Evolutionary conservation across 2,888 invertebrate species (phyloP).

Genomic region (Fragum whitleyi): DNA sequence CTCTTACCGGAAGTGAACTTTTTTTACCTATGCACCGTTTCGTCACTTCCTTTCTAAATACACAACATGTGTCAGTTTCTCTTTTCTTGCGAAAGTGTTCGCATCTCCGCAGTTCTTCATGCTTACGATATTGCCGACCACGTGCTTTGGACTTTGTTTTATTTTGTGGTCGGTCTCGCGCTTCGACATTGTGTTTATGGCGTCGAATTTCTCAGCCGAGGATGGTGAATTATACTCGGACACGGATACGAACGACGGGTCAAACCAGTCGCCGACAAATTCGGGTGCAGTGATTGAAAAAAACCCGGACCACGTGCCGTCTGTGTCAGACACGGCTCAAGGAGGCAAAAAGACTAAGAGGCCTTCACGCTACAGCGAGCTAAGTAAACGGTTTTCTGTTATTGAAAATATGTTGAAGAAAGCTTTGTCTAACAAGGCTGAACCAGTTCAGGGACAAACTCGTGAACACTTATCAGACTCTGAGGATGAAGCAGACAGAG

Average conservation of each 20-base stretch:
- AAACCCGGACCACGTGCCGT: not conserved
- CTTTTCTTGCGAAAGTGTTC: slow-evolving; percentile 36
- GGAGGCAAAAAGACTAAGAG: not conserved
- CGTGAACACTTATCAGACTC: not conserved
- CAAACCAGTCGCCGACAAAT: slow-evolving; percentile 18
- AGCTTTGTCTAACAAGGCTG: not conserved
- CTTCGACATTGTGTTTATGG: slow-evolving; percentile 4
- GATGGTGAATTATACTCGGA: slow-evolving; percentile 13
- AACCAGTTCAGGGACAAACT: slow-evolving; percentile 1
- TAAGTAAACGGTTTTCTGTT: slow-evolving; percentile 12
- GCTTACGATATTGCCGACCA: not conserved
- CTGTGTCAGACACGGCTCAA: not conserved
- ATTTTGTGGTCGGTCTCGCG: not conserved
- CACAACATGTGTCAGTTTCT: slow-evolving; percentile 1
- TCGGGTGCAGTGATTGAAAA: not conserved
- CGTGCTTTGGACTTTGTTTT: not conserved
- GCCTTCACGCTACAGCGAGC: slow-evolving; percentile 1
- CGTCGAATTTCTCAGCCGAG: slow-evolving; percentile 10
- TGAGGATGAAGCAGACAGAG: slow-evolving; percentile 18
- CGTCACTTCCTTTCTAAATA: not conserved
- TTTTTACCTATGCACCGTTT: too few relatives aligned
- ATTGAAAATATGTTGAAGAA: slow-evolving; percentile 22
- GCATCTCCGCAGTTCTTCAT: slow-evolving; percentile 3
- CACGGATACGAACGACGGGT: not conserved
- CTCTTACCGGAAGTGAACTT: too few relatives aligned